Percentiles rank a stretch among this genome's conserved stretches.
phyloP scores from a whole-genome alignment of 2,888 invertebrate species.

The Ormyrus nitidulus region DNA sequence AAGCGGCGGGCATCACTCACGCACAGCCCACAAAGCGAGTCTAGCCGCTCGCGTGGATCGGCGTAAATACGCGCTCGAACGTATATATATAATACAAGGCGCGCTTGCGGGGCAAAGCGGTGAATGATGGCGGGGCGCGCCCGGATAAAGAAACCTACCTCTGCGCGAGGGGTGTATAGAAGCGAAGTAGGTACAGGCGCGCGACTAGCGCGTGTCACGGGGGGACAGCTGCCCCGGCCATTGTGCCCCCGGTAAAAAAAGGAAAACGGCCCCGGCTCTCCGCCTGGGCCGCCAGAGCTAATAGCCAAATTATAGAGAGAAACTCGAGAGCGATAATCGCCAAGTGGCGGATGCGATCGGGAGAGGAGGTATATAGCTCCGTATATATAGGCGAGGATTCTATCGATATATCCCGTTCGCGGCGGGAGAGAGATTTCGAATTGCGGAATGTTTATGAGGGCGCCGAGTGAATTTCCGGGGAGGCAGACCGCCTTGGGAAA shows the following conservation, averaged over 20 bases:
- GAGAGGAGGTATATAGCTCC: no score
- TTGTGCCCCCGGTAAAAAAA: conserved; percentile 62
- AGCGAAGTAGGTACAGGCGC: conserved; percentile 29
- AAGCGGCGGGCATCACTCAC: not conserved
- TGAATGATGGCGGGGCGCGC: conserved; percentile 55
- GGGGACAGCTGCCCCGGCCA: conserved; percentile 65
- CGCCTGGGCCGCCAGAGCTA: conserved; percentile 27
- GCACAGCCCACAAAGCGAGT: not conserved
- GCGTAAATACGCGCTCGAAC: no score
- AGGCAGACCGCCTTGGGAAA: no score
- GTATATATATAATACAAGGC: no score
- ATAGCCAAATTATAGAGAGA: conserved; percentile 69
- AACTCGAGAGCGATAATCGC: conserved; percentile 40
- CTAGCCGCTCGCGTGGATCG: not conserved
- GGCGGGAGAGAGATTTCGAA: no score
- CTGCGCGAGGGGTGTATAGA: not conserved
- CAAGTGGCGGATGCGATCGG: no score
- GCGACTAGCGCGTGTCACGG: conserved; percentile 69
- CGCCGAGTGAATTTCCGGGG: no score
- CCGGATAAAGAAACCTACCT: conserved; percentile 17
- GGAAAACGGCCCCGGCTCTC: conserved; percentile 53
- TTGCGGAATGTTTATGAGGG: no score
- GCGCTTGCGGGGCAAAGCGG: conserved; percentile 19
- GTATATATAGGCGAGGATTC: no score
- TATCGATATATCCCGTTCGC: no score